Conservation (phyloP, 2,113 vertebrate genomes). For the Fulica atra region DNA sequence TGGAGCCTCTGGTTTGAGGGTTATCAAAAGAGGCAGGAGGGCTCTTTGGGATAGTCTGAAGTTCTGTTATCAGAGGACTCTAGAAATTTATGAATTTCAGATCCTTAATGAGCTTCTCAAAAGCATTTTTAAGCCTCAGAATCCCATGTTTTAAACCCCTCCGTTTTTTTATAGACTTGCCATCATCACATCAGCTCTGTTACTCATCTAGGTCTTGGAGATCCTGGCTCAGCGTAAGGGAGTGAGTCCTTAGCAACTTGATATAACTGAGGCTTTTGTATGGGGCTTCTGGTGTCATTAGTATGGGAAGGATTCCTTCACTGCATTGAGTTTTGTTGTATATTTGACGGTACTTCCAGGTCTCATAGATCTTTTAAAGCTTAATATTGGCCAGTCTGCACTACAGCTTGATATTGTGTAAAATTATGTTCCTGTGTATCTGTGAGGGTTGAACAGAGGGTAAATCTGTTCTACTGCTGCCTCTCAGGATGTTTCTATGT, state of each 20-base stretch:
- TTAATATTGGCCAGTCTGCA: neutral
- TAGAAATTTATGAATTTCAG: neutral
- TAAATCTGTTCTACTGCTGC: neutral
- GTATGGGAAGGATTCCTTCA: neutral
- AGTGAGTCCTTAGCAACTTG: accelerated
- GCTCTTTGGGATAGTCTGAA: neutral
- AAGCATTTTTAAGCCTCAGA: neutral
- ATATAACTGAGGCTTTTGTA: neutral
- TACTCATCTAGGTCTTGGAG: neutral
- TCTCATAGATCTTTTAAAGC: neutral
- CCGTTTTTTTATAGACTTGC: neutral
- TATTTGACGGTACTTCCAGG: neutral
- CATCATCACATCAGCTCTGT: accelerated
- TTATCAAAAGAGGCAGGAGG: neutral
- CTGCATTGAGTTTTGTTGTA: neutral
- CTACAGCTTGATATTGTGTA: neutral
- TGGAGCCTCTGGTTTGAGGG: neutral
- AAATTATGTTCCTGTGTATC: neutral
- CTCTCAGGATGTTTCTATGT: neutral
- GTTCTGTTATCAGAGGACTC: neutral
- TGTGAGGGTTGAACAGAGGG: neutral
- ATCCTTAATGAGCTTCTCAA: neutral
- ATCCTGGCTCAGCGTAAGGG: neutral
- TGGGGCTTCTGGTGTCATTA: neutral
- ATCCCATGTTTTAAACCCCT: neutral